A percentile compares a stretch with the other conserved stretches of the same genome.
phyloP scores from a whole-genome alignment of 1,140 invertebrate species.

The Carposina sasakii region DNA sequence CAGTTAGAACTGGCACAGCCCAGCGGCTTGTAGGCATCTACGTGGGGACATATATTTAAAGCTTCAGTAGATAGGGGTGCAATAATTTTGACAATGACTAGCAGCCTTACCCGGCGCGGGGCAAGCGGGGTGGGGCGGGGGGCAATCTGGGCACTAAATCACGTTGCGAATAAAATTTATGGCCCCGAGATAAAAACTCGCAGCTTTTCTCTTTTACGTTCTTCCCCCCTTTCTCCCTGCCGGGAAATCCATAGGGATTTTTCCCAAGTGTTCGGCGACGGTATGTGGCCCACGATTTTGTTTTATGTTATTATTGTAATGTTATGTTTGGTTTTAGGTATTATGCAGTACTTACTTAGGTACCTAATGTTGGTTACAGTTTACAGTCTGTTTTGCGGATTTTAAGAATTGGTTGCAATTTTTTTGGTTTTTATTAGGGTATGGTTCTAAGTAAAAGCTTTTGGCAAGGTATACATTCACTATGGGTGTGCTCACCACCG shows the following conservation, averaged over 20 bases:
- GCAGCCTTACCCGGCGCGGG: constrained; percentile 67
- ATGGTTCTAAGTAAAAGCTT: too few relatives aligned
- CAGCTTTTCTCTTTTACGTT: constrained; percentile 75
- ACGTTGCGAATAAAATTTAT: constrained; percentile 76
- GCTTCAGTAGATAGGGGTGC: constrained; percentile 71
- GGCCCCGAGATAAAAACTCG: constrained; percentile 75
- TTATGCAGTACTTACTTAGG: constrained; percentile 61
- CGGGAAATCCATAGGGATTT: constrained; percentile 72
- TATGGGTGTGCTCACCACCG: too few relatives aligned
- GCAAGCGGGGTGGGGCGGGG: constrained; percentile 42
- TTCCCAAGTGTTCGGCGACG: constrained; percentile 68
- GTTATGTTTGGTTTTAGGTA: constrained; percentile 67
- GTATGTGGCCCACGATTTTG: constrained; percentile 67
- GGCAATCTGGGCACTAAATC: constrained; percentile 74
- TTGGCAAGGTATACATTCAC: too few relatives aligned
- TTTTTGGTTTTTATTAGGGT: too few relatives aligned
- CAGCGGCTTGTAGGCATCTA: constrained; percentile 60
- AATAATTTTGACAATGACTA: constrained; percentile 73
- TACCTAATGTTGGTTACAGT: too few relatives aligned
- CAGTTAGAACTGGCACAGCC: too few relatives aligned
- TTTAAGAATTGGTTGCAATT: too few relatives aligned
- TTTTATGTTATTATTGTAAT: constrained; percentile 69
- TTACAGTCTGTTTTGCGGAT: too few relatives aligned
- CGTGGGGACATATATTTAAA: constrained; percentile 70
- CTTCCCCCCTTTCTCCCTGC: constrained; percentile 36